Evolutionary conservation across 2,113 vertebrate genomes (phyloP).

Genomic region (Microtus montanus): DNA sequence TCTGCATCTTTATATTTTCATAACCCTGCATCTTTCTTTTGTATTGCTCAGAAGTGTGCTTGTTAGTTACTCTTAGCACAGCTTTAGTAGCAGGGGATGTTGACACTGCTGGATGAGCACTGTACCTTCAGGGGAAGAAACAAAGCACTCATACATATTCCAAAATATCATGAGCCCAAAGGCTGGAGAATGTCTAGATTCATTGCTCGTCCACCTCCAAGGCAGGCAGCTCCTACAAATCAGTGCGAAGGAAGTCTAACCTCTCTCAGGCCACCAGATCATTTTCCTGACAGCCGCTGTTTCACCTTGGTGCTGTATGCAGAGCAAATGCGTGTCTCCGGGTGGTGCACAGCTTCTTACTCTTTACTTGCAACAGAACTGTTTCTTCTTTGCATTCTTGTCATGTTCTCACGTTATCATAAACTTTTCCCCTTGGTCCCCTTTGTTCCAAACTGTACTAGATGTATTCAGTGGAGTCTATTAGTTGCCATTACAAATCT

Average conservation of each 20-base stretch:
- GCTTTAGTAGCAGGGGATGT: not conserved
- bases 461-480: not conserved
- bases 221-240: not conserved
- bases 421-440: not conserved
- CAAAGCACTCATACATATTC: not conserved
- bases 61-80: not conserved
- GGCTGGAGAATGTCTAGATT: not conserved
- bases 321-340: not conserved
- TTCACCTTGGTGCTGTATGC: not conserved
- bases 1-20: not conserved
- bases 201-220: not conserved
- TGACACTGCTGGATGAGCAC: too few species aligned
- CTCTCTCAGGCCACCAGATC: not conserved
- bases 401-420: not conserved
- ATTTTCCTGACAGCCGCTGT: not conserved
- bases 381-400: not conserved
- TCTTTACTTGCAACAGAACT: not conserved
- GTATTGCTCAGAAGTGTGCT: not conserved
- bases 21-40: not conserved
- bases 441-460: not conserved
- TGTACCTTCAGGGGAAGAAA: not conserved
- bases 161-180: not conserved
- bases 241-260: not conserved
- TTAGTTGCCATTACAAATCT: conserved; percentile 5
- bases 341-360: not conserved